Base-by-base conservation (phyloP, 2,797 vertebrate genomes). In the Sparus aurata region DNA sequence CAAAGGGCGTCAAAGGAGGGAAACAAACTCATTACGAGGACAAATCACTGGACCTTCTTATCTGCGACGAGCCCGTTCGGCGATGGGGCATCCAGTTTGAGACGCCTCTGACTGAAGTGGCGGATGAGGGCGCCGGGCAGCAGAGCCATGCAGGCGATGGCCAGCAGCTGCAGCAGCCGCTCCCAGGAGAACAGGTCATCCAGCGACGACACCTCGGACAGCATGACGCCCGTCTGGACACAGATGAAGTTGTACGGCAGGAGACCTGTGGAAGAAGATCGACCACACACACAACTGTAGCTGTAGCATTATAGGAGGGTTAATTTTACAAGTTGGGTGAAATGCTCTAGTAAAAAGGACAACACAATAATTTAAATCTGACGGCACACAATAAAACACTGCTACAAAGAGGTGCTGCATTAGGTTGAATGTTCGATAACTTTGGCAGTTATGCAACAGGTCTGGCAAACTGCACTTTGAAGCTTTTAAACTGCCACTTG, bases 181-280 rank as follows among this genome's bases (percentile, higher is more conserved):
- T 89, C 92, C 98, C 98, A 98, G 25, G 98, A 98, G 91, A 99
- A 97, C 75, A 99, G 89, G 75, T 96, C 94, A 69, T 99, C 98
- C 90, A 99, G 91, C 15, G 98, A 98, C 1, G 96, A 96, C 77
- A 99, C 88, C 18, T 97, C 96, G 0, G 98, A 98, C 72, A 99
- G 93, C 93, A 99, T 97, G 81, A 96, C 96, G 30, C 98, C 98
- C 0, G 97, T 98, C 93, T 99, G 98, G 38, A 99, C 98, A 2
- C 98, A 99, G 95, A 99, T 97, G 92, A 99, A 98, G 89, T 99
- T 99, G 89, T 99, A 99, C 0, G 98, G 98, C 64, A 98, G 94
- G 80, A 99, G 96, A 65, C 98, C 98, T 99, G 66, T 12, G 22
- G 65, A 52, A 57, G 15, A 46, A 6, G 30, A 47, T 1, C 1